Conservation (phyloP, 2,113 vertebrate genomes). For the Larimichthys crocea region DNA sequence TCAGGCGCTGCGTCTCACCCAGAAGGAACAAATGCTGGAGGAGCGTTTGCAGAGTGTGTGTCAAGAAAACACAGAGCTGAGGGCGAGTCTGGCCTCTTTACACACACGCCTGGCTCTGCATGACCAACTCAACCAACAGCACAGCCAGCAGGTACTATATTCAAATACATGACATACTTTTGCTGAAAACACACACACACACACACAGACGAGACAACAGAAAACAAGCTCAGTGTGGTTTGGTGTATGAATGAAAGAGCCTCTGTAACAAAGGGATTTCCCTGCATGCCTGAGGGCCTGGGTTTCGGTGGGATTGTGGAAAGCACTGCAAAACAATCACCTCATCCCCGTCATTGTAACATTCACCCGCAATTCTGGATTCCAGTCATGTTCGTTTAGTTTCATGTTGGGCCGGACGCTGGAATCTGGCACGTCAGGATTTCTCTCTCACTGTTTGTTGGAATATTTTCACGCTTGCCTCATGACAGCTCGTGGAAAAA, state of each 20-base stretch:
- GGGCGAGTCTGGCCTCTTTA: conserved; percentile 69
- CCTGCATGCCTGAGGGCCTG: conserved; percentile 19
- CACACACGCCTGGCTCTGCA: conserved; percentile 68
- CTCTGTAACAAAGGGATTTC: conserved; percentile 52
- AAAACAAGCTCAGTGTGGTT: conserved; percentile 1
- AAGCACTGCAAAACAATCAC: conserved; percentile 49
- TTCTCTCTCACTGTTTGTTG: conserved; percentile 17
- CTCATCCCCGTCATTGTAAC: conserved; percentile 53
- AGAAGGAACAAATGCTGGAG: conserved; percentile 77
- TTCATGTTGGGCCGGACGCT: conserved; percentile 50
- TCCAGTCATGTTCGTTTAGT: conserved; percentile 57
- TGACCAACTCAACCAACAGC: conserved; percentile 68
- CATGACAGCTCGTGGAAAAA: neutral
- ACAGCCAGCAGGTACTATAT: conserved; percentile 72
- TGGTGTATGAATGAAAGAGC: conserved; percentile 45
- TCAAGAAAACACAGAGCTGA: conserved; percentile 77
- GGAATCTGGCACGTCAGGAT: conserved; percentile 77
- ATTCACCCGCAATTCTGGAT: conserved; percentile 62
- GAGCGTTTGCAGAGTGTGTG: conserved; percentile 68
- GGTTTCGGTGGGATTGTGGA: conserved; percentile 57
- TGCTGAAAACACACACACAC: neutral
- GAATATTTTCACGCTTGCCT: neutral
- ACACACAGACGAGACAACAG: conserved; percentile 11
- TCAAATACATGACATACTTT: neutral
- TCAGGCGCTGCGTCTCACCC: conserved; percentile 76